Evolutionary conservation across 1,140 invertebrate species (phyloP).

Genomic region (Ruditapes philippinarum): DNA sequence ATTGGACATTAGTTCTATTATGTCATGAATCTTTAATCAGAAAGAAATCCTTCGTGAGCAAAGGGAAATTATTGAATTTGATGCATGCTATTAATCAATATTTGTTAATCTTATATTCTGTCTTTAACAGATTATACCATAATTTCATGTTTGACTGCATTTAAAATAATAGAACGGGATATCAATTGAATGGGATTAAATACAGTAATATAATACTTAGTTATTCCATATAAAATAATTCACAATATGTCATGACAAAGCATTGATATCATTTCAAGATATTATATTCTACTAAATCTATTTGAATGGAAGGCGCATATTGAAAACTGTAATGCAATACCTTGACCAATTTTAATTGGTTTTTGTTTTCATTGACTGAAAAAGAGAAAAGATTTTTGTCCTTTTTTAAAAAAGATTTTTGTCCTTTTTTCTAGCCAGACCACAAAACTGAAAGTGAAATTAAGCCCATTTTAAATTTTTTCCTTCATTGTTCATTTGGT

Average conservation of each 20-base stretch:
- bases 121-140: background rate
- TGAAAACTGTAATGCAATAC: no score
- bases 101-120: background rate
- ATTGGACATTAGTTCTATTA: background rate
- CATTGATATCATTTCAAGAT: background rate
- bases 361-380: no score
- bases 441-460: no score
- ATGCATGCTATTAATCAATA: background rate
- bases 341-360: no score
- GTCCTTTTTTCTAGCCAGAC: no score
- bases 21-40: background rate
- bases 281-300: no score
- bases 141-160: background rate
- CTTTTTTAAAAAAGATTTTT: no score
- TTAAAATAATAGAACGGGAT: background rate
- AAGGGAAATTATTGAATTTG: background rate
- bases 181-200: background rate
- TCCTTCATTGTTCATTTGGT: no score
- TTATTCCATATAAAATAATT: slow-evolving; percentile 13
- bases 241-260: background rate
- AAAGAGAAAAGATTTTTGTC: no score
- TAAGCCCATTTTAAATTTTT: no score
- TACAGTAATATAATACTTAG: background rate
- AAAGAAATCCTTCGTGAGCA: background rate
- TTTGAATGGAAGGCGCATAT: no score